Evolutionary conservation across 2,888 invertebrate genomes (phyloP).

Genomic region (Oscheius sp.): DNA sequence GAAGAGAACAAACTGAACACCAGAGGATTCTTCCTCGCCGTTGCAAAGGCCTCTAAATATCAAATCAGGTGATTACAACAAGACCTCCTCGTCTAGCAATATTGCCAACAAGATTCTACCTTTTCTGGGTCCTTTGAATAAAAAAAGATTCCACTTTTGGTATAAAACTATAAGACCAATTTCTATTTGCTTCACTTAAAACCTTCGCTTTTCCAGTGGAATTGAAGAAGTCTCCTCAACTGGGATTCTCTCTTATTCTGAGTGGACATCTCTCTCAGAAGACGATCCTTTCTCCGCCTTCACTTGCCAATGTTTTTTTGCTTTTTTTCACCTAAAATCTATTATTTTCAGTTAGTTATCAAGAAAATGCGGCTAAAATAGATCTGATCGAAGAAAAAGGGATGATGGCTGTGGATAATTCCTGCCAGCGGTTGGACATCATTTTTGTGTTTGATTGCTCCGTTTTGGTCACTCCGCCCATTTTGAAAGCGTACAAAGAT

Average conservation of each 20-base stretch:
- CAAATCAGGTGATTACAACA: not conserved
- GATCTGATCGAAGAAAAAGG: not conserved
- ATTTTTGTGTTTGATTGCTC: slow-evolving; percentile 5
- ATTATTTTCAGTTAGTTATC: not conserved
- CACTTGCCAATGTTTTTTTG: not conserved
- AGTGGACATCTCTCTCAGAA: not conserved
- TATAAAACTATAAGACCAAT: too few species aligned
- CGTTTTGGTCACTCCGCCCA: not conserved
- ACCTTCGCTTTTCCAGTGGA: too few species aligned
- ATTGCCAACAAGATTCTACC: too few species aligned
- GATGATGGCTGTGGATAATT: not conserved
- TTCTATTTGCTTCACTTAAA: too few species aligned
- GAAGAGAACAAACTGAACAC: not conserved
- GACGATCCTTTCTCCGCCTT: slow-evolving; percentile 5
- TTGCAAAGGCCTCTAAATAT: not conserved
- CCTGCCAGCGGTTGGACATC: not conserved
- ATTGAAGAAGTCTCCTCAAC: not conserved
- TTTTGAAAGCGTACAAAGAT: not conserved
- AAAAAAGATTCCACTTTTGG: too few species aligned
- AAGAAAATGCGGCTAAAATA: not conserved
- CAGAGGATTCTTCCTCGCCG: not conserved
- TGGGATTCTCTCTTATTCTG: not conserved
- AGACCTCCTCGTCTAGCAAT: too few species aligned
- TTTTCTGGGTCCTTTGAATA: too few species aligned
- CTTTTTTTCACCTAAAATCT: too few species aligned